phyloP scores from a whole-genome alignment of 1,140 invertebrate species.

The Chelonus insularis region DNA sequence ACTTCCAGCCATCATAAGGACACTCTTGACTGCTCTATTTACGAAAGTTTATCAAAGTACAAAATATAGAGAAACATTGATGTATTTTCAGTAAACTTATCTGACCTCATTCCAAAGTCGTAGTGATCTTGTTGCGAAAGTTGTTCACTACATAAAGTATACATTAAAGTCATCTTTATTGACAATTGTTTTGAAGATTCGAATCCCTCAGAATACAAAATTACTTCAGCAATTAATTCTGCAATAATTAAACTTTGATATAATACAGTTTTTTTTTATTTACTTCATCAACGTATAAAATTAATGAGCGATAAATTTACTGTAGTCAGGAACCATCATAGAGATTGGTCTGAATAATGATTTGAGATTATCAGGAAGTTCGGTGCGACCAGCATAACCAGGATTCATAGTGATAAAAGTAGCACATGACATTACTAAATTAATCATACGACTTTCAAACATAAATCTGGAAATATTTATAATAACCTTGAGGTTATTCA shows the following conservation, averaged over 20 bases:
- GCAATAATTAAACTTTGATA: background rate
- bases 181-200: constrained; percentile 83
- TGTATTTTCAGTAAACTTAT: constrained; percentile 4
- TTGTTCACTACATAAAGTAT: constrained; percentile 89
- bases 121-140: constrained; percentile 92
- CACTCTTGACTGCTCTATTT: constrained; percentile 63
- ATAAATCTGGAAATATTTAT: constrained; percentile 71
- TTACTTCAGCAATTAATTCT: constrained; percentile 90
- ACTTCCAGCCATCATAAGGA: constrained; percentile 85
- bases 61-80: constrained; percentile 11
- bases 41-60: background rate
- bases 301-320: background rate
- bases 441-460: constrained; percentile 91
- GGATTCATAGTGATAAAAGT: constrained; percentile 98
- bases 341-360: constrained; percentile 92
- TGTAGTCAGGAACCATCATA: constrained; percentile 76
- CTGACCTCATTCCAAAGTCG: constrained; percentile 87
- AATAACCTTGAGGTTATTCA: too few species aligned
- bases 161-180: constrained; percentile 90
- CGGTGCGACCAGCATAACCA: constrained; percentile 87
- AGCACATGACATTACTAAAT: constrained; percentile 85
- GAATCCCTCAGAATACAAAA: constrained; percentile 90
- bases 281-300: too few species aligned
- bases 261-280: background rate
- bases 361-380: constrained; percentile 92